phyloP scores from a whole-genome alignment of 2,797 vertebrate species.

The Ataeniobius toweri region DNA sequence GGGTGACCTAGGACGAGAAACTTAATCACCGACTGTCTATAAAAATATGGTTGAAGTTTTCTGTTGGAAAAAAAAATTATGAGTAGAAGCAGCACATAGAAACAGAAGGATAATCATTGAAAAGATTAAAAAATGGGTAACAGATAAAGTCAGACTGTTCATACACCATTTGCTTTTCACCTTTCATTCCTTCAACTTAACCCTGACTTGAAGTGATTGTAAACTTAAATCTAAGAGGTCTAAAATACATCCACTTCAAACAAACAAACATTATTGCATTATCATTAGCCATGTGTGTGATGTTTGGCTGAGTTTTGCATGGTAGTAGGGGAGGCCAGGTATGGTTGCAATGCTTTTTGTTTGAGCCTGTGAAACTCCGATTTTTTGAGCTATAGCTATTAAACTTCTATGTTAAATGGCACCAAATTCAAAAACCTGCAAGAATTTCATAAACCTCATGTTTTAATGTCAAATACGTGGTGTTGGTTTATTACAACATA shows the following conservation, averaged over 20 bases:
- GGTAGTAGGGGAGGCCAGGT: too few species aligned
- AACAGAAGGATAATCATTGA: slow-evolving; percentile 1
- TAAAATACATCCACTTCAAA: neutral
- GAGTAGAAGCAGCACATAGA: slow-evolving; percentile 3
- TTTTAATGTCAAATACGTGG: too few species aligned
- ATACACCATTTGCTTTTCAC: slow-evolving; percentile 19
- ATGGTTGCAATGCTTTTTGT: too few species aligned
- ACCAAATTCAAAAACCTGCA: too few species aligned
- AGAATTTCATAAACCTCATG: too few species aligned
- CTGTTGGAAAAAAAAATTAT: neutral
- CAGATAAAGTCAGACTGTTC: slow-evolving; percentile 1
- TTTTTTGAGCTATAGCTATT: too few species aligned
- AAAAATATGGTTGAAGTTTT: neutral
- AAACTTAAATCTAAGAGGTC: neutral
- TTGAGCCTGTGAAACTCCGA: too few species aligned
- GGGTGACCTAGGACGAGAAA: slow-evolving; percentile 9
- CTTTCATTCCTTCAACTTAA: slow-evolving; percentile 29
- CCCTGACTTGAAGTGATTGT: slow-evolving; percentile 27
- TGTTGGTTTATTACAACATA: too few species aligned
- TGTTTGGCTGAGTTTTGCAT: too few species aligned
- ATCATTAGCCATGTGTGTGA: too few species aligned
- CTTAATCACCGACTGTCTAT: neutral
- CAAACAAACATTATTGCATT: too few species aligned
- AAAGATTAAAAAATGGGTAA: slow-evolving; percentile 12
- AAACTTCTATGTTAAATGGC: too few species aligned